Conservation (phyloP, 2,113 vertebrate genomes). For the Pterocles burchelli region DNA sequence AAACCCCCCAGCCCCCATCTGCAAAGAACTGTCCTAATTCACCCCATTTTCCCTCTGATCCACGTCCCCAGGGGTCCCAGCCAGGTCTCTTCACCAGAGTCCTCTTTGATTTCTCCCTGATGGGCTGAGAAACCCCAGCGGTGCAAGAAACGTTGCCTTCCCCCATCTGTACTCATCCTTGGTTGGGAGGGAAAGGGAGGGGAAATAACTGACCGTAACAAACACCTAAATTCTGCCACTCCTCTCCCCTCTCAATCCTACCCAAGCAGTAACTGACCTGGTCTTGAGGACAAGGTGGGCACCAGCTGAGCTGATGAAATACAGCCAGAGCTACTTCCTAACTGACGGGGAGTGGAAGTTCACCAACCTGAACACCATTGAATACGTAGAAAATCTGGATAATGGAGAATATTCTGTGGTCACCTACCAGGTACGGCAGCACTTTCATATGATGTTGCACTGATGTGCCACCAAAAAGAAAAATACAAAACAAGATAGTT, state of each 20-base stretch:
- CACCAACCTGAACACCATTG: slow-evolving; percentile 30
- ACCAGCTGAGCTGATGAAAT: background rate
- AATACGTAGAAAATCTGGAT: accelerated
- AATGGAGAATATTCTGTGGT: background rate
- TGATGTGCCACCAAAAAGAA: background rate
- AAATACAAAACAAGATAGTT: background rate
- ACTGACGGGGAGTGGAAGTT: slow-evolving; percentile 66
- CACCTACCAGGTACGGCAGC: background rate
- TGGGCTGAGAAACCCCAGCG: background rate
- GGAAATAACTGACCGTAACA: background rate
- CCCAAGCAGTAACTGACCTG: slow-evolving; percentile 30
- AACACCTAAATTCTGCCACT: background rate
- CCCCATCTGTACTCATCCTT: background rate
- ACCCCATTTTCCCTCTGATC: background rate
- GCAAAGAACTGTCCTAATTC: background rate
- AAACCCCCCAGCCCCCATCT: background rate
- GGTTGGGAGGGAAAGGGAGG: background rate
- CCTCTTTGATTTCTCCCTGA: background rate
- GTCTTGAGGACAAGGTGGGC: background rate
- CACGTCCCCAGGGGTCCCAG: background rate
- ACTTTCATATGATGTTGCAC: background rate
- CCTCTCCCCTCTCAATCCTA: background rate
- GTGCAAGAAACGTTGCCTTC: background rate
- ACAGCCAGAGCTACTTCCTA: background rate
- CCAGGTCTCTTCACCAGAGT: background rate